Percentiles rank a stretch among this genome's conserved stretches.
These are phyloP conservation scores for Lepilemur septentrionalis DNA, from an alignment of 2,797 vertebrate species.

Conservation along the genomic window DNA sequence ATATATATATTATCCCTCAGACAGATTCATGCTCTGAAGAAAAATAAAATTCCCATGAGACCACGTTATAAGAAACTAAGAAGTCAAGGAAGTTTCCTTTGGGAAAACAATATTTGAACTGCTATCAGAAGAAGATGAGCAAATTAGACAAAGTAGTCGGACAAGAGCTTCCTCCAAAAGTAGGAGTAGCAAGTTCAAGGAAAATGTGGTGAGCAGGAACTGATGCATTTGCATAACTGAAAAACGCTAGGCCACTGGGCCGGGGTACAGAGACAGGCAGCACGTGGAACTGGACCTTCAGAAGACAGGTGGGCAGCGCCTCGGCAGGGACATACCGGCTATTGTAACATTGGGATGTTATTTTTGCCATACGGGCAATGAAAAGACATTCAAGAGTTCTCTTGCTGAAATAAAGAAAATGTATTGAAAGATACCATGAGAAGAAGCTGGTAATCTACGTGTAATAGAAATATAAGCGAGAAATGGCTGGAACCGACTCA, in stretches of 20 bases:
- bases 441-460: background rate
- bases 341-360: no score
- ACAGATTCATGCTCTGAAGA: background rate
- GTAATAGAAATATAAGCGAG: background rate
- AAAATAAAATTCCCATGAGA: background rate
- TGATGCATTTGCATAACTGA: no score
- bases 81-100: background rate
- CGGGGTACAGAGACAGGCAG: background rate
- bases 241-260: background rate
- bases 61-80: background rate
- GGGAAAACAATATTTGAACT: background rate
- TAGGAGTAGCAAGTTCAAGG: background rate
- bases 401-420: background rate
- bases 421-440: background rate
- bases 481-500: background rate
- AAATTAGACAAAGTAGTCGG: background rate
- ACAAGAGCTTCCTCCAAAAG: background rate
- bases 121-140: background rate
- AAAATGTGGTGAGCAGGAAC: background rate
- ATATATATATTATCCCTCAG: background rate
- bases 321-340: background rate
- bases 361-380: background rate
- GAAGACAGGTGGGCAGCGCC: accelerated
- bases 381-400: background rate
- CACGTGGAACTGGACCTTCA: accelerated